Base-by-base conservation (phyloP, 2,797 vertebrate species). In the Aplochiton taeniatus region DNA sequence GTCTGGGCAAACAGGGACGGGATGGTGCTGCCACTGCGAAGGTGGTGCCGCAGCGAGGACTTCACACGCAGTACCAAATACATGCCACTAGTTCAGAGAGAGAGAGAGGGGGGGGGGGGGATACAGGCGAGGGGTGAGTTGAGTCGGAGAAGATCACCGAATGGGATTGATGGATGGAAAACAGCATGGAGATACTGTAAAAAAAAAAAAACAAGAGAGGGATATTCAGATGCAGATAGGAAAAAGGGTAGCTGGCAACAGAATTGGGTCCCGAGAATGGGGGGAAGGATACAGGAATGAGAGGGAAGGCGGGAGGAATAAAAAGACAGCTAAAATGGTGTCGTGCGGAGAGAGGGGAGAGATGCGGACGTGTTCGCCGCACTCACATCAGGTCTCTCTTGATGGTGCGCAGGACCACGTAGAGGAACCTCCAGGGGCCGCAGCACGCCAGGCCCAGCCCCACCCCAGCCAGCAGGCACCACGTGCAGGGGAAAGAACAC, bases 311-410 rank as follows among this genome's bases (percentile, higher is more conserved):
- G 41, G 48, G 52, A 50, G 14, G 9, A 41, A 49, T 4, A 19
- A 11, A 17, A 14, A 3, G 7, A n/a, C 7, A 46, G 9, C 4
- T 31, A 19, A 4, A 10, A 49, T 6, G n/a, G n/a, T n/a, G n/a
- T n/a, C n/a, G 14, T 20, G 11, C 0, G 9, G 7, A 43, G 11
- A 6, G 49, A 11, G 8, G 20, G 11, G 13, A 13, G 13, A 13
- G 1, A 14, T 16, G 17, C 11, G 43, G 46, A 17, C 1, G 53
- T n/a, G 5, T 9, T 50, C 17, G 19, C 1, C 13, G 13, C 16
- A 88, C 92, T 94, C 66, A 94, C 95, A 85, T 83, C 1, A 95
- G 63, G 65, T 96, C 95, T 82, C 95, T 88, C 66, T 84, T 90
- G 14, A 92, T 74, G 14, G 95, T 96, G 76, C 81, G 56, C 10